These are phyloP conservation scores for Anas acuta DNA, from an alignment of 2,797 vertebrate genomes.

Conservation along the genomic window DNA sequence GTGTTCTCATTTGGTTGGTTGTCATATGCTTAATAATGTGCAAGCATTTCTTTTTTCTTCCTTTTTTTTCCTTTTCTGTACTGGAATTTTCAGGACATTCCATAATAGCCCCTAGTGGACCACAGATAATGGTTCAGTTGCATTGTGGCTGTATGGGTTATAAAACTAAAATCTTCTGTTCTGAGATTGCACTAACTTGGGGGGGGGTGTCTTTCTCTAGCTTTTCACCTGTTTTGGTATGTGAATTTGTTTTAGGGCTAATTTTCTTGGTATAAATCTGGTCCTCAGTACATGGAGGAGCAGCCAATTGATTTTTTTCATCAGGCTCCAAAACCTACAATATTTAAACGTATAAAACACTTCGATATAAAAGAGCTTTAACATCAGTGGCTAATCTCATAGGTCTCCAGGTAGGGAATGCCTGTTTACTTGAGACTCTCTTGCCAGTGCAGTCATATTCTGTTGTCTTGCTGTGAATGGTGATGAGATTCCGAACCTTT, in stretches of 20 bases:
- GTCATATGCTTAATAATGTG: background rate
- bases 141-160: background rate
- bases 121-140: background rate
- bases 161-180: background rate
- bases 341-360: background rate
- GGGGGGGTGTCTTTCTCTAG: background rate
- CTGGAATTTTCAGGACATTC: background rate
- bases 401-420: background rate
- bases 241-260: background rate
- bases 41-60: background rate
- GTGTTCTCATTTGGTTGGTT: background rate
- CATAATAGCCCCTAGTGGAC: background rate
- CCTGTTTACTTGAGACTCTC: background rate
- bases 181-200: background rate
- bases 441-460: background rate
- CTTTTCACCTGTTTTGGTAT: background rate
- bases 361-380: background rate
- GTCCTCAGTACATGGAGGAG: background rate
- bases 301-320: background rate
- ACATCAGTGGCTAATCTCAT: background rate
- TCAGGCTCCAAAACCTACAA: background rate
- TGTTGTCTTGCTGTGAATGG: background rate
- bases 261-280: background rate
- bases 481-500: background rate
- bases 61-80: background rate